Evolutionary conservation across 2,113 vertebrate genomes (phyloP).

Genomic region (Leptocoma aspasia): DNA sequence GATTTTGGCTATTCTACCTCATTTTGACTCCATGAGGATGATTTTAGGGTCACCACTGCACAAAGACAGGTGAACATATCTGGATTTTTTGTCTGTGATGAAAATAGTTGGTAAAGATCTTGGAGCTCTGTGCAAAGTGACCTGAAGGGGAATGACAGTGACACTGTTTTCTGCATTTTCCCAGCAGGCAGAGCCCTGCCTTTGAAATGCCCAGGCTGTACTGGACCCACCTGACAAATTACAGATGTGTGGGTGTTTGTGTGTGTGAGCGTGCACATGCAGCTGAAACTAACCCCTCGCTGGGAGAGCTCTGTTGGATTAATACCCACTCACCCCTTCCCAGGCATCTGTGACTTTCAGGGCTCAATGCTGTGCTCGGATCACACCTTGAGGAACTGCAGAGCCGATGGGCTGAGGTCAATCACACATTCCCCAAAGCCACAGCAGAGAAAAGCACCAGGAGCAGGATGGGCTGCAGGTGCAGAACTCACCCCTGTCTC

Average conservation of each 20-base stretch:
- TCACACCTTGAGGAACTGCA: neutral
- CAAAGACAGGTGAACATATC: neutral
- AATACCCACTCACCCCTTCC: neutral
- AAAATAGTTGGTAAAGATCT: neutral
- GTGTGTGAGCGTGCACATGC: neutral
- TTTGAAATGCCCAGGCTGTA: neutral
- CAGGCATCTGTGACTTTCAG: neutral
- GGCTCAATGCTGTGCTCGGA: neutral
- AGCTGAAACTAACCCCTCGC: neutral
- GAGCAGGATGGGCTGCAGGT: neutral
- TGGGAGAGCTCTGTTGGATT: neutral
- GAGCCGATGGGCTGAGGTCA: neutral
- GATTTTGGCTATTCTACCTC: neutral
- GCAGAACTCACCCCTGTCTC: neutral
- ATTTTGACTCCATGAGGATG: neutral
- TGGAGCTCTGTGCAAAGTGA: neutral
- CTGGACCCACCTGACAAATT: neutral
- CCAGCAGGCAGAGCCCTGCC: neutral
- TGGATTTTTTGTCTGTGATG: neutral
- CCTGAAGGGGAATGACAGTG: neutral
- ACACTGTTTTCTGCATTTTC: neutral
- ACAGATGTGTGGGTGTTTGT: rapidly evolving
- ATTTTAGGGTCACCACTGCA: neutral
- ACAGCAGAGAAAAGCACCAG: neutral
- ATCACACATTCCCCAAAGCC: neutral